A percentile compares a stretch with the other conserved stretches of the same genome.
These are phyloP conservation scores for Pseudopleuronectes americanus DNA, from an alignment of 2,797 vertebrate genomes.

Conservation along the genomic window DNA sequence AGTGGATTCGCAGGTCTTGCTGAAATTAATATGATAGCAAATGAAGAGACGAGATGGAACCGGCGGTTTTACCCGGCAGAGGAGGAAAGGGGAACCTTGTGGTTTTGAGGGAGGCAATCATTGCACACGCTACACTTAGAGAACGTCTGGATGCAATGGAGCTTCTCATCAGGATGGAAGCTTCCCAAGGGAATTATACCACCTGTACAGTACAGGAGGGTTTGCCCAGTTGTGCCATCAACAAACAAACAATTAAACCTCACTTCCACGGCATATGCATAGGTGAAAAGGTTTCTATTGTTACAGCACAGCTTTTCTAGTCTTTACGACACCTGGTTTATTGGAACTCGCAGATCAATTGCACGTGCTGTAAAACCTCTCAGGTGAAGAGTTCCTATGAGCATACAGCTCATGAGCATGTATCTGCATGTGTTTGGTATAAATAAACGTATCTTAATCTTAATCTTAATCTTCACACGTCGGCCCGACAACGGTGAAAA, in stretches of 20 bases:
- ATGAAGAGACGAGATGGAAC: conserved; percentile 60
- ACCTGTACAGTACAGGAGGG: not conserved
- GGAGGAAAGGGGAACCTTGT: conserved; percentile 13
- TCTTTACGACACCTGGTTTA: not conserved
- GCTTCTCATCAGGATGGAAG: not conserved
- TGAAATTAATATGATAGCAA: conserved; percentile 77
- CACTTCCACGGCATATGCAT: conserved; percentile 1
- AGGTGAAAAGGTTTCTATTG: not conserved
- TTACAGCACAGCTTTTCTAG: not conserved
- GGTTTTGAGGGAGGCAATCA: conserved; percentile 33
- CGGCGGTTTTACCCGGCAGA: conserved; percentile 36
- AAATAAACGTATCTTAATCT: too few relatives aligned
- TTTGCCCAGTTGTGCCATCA: not conserved
- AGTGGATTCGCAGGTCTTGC: conserved; percentile 76
- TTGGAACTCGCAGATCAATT: not conserved
- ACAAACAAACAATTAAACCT: not conserved
- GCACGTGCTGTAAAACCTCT: not conserved
- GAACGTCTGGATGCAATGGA: conserved; percentile 3
- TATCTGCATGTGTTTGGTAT: too few relatives aligned
- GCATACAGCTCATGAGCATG: too few relatives aligned
- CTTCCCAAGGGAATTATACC: not conserved
- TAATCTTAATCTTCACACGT: too few relatives aligned
- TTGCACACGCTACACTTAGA: conserved; percentile 31
- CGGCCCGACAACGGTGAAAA: too few relatives aligned
- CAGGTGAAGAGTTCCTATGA: too few relatives aligned